phyloP scores from a whole-genome alignment of 2,113 vertebrate genomes.

The Dromiciops gliroides region DNA sequence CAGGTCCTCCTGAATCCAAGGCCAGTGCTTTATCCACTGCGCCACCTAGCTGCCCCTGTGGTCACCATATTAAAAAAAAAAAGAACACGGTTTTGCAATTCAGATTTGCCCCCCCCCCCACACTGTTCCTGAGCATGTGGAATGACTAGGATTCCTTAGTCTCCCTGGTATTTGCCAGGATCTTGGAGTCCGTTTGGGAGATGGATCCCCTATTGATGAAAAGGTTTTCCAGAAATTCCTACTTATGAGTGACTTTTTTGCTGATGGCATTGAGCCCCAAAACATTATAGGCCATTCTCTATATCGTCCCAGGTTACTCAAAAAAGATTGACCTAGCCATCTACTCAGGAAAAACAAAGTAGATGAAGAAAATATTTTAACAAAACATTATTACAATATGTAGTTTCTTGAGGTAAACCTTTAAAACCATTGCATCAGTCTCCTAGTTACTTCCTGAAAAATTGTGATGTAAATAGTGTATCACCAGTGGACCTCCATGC shows the following conservation, averaged over 20 bases:
- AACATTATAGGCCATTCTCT: background rate
- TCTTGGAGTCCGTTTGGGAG: background rate
- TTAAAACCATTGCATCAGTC: background rate
- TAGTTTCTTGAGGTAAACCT: background rate
- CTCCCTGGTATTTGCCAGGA: background rate
- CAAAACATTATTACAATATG: background rate
- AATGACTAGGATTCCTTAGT: background rate
- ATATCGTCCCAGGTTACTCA: background rate
- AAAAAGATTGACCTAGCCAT: background rate
- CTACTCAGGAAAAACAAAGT: background rate
- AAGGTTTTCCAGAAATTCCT: background rate
- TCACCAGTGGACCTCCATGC: background rate
- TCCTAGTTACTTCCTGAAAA: background rate
- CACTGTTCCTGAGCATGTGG: background rate
- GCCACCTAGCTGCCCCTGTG: too few relatives aligned
- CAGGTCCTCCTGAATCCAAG: too few relatives aligned
- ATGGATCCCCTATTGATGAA: background rate
- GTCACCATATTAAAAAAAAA: background rate
- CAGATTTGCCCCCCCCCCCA: background rate
- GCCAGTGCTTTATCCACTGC: too few relatives aligned
- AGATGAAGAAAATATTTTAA: background rate
- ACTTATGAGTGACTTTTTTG: background rate
- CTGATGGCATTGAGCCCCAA: background rate
- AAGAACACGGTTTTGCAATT: background rate
- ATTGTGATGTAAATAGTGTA: background rate